phyloP scores from a whole-genome alignment of 2,113 vertebrate genomes.

The Mustela lutreola region DNA sequence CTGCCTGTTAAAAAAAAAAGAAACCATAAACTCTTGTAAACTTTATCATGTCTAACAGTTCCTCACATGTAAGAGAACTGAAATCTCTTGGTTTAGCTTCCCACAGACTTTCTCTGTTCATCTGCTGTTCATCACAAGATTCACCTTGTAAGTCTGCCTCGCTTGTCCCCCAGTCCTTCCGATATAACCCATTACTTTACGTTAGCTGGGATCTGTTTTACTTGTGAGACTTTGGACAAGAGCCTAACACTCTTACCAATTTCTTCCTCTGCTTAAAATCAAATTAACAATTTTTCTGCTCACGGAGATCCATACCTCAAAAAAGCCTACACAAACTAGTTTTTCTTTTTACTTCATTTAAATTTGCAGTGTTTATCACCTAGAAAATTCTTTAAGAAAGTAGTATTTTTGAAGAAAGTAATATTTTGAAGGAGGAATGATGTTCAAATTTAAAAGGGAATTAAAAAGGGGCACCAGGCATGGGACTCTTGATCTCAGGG shows the following conservation, averaged over 20 bases:
- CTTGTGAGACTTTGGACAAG: slow-evolving; percentile 5
- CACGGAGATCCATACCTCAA: not conserved
- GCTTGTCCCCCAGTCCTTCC: not conserved
- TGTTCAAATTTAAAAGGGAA: slow-evolving; percentile 41
- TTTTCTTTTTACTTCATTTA: slow-evolving; percentile 50
- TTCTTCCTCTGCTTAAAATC: slow-evolving; percentile 50
- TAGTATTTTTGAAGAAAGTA: slow-evolving; percentile 33
- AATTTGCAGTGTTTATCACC: slow-evolving; percentile 23
- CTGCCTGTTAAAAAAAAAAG: slow-evolving; percentile 89
- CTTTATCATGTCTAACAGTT: not conserved
- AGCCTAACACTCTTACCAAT: not conserved
- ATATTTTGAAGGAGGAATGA: not conserved
- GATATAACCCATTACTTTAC: not conserved
- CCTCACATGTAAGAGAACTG: not conserved
- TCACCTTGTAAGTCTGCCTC: not conserved
- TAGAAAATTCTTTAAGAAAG: not conserved
- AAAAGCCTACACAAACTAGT: not conserved
- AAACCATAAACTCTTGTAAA: slow-evolving; percentile 3
- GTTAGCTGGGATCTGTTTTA: not conserved
- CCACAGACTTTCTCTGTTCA: not conserved
- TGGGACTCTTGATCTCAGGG: not conserved
- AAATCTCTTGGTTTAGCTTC: not conserved
- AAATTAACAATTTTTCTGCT: slow-evolving; percentile 48
- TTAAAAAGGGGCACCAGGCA: not conserved
- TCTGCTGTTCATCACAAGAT: not conserved